Base-by-base conservation (phyloP, 2,888 invertebrate species). In the Lobophora halterata region DNA sequence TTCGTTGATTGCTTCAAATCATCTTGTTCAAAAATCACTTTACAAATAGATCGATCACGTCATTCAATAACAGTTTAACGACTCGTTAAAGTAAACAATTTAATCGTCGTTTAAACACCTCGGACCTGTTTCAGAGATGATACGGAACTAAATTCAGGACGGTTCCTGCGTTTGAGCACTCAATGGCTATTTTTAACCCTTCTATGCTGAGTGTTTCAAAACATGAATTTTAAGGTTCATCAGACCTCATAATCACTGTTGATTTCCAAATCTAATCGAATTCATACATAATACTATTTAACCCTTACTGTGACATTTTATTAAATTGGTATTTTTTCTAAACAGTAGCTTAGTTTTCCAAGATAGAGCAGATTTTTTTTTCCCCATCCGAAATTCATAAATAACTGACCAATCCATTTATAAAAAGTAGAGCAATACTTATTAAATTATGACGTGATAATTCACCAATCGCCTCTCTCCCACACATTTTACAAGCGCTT, bases 41-140 rank as follows among this genome's bases (percentile, higher is more conserved):
- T 2, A 23, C 5, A 1, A 7, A 7, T 24, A n/a, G 7, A 8
- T 27, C 20, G 31, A 35, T 25, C 39, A 28, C 40, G 42, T 32
- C 45, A 33, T 31, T 11, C 29, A 42, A 26, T 40, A 39, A 44
- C 38, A 25, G 9, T 35, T 50, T 45, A 14, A 42, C 52, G 25
- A 29, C 33, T 19, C 33, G 39, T 34, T 40, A 43, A 45, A 18
- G 46, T 54, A 56, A 56, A 52, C 55, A 48, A 30, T 29, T 49
- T 46, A 46, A 52, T 46, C 34, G 38, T 9, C 35, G 28, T 41
- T 40, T 27, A 41, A 39, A 36, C 14, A 19, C 13, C 33, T 33
- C 38, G 37, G 33, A 43, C 43, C 30, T 33, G 29, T 18, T 37
- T 12, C 33, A 37, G 43, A 25, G 33, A 23, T 10, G 37, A 7